A percentile compares a stretch with the other conserved stretches of the same genome.
Conservation (phyloP, 2,113 vertebrate species). For the Tricholaema leucomelas region DNA sequence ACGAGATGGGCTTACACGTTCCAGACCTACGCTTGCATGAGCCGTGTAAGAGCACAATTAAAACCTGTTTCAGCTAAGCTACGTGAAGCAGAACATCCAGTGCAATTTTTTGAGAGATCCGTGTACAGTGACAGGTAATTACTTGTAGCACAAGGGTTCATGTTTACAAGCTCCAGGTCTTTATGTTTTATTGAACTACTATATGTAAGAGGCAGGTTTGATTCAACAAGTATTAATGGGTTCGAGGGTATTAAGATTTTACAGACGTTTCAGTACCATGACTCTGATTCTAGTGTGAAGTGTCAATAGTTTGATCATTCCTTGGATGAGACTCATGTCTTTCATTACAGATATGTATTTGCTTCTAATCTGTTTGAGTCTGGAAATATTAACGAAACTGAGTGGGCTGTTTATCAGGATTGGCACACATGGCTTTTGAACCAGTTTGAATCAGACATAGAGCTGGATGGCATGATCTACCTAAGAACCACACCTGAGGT, state of each 20-base stretch:
- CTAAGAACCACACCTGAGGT: slow-evolving; percentile 83
- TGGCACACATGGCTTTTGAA: slow-evolving; percentile 85
- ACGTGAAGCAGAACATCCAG: slow-evolving; percentile 69
- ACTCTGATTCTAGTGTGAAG: background rate
- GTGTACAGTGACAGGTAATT: slow-evolving; percentile 77
- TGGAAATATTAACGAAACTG: slow-evolving; percentile 79
- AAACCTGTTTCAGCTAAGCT: slow-evolving; percentile 66
- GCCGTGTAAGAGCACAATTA: slow-evolving; percentile 67
- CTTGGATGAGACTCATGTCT: background rate
- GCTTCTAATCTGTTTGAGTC: slow-evolving; percentile 83
- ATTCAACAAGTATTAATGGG: background rate
- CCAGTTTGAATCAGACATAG: slow-evolving; percentile 77
- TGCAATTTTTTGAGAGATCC: slow-evolving; percentile 76
- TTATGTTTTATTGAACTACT: background rate
- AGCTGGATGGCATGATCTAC: slow-evolving; percentile 86
- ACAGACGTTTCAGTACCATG: background rate
- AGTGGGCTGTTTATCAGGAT: slow-evolving; percentile 86
- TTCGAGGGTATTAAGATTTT: background rate
- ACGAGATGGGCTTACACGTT: slow-evolving; percentile 80
- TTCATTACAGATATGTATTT: slow-evolving; percentile 80
- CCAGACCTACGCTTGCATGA: slow-evolving; percentile 75
- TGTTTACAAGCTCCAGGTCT: background rate
- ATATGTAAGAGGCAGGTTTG: background rate
- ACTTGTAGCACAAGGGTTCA: background rate
- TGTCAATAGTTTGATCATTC: background rate